A percentile compares a stretch with the other conserved stretches of the same genome.
phyloP scores from a whole-genome alignment of 92 coral and sea anemone species.

The Umimayanthus chanpuru region DNA sequence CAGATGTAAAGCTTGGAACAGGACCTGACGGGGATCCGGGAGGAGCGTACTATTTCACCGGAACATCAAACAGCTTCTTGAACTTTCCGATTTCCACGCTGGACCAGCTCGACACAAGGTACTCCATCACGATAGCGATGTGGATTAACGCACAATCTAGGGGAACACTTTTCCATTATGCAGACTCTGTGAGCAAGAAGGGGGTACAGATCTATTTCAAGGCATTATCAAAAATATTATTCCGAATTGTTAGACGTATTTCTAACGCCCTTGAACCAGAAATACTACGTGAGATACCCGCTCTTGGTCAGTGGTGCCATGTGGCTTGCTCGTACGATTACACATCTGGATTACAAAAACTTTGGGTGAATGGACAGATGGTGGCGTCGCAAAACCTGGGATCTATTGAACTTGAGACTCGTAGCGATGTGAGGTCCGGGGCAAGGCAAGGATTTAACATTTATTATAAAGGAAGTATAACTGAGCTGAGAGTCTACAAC shows the following conservation, averaged over 20 bases:
- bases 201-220: background rate
- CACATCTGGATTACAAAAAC: conserved; percentile 6
- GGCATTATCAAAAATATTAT: background rate
- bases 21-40: conserved; percentile 9
- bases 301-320: background rate
- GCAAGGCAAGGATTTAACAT: no score
- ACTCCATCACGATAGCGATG: conserved; percentile 9
- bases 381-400: background rate
- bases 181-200: no score
- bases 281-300: background rate
- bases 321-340: conserved; percentile 22
- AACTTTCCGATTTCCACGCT: background rate
- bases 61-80: background rate
- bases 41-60: background rate
- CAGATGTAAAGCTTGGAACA: background rate
- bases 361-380: conserved; percentile 21
- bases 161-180: background rate
- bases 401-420: background rate
- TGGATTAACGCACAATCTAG: conserved; percentile 3
- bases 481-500: no score
- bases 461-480: background rate
- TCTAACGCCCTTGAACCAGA: no score
- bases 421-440: background rate
- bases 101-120: conserved; percentile 27
- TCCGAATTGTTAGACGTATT: background rate